Evolutionary conservation across 1,140 invertebrate species (phyloP), one percentile per base, ranked within the genome.

Genomic region (Coboldia fuscipes): DNA sequence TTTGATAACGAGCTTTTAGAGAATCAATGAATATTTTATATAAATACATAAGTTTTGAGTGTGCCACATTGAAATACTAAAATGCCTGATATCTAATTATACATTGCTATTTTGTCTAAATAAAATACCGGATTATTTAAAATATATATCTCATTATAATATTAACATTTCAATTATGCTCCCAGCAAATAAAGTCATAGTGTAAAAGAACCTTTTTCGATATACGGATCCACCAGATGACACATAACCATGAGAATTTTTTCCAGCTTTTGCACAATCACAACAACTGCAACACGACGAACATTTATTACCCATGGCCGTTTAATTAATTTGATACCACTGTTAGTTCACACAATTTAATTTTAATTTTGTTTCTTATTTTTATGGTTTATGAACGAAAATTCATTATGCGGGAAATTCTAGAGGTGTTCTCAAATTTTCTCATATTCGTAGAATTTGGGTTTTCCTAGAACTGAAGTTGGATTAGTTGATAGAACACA

Each of bases 291-390:
- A 54, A 40, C 51, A 54, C 43, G 48, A 50, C 17, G 51, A 54
- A 36, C 51, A 54, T 43, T 51, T 50, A 51, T 54, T 54, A 41
- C 51, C 51, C 51, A 54, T 54, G 27, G 10, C 13, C 23, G n/a
- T 24, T 24, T 8, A 24, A 24, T 8, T 24, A n/a, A 24, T 8
- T 7, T 7, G 7, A 8, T 24, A 24, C 23, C 7, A 8, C n/a
- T 24, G n/a, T 24, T 24, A 24, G 23, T 30, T 30, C 14, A 7
- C 13, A 7, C 28, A 7, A 6, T 5, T 12, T 15, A 15, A 16
- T 16, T 14, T 31, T 31, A 5, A 8, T 30, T 6, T 31, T 14
- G 17, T 17, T 19, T 7, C 12, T 4, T 12, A 31, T 17, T 4
- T 12, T 17, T 4, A 15, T 31, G n/a, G 16, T 31, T 16, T 31